Evolutionary conservation across 2,888 invertebrate species (phyloP), one percentile per base, ranked within the genome.

Genomic region (Teinopalpus imperialis): DNA sequence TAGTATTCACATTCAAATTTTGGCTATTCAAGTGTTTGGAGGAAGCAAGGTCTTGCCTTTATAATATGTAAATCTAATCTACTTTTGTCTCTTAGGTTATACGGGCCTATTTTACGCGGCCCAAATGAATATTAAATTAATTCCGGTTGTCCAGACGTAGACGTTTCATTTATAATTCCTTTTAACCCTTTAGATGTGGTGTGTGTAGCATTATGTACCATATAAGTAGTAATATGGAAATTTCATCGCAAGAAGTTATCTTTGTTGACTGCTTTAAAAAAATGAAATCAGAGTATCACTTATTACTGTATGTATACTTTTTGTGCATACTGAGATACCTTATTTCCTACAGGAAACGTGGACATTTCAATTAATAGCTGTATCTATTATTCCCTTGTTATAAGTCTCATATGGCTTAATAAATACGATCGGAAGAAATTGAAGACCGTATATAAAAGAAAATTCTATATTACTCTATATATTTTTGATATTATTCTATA

Each of bases 101-200:
- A 61, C 65, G 61, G 61, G 63, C 58, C 52, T 43, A 41, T 45
- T 46, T 53, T 60, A 65, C 66, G 63, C 63, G 53, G 51, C 54
- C 48, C 51, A 49, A 57, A 63, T 71, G 64, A 71, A 70, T 69
- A 68, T 66, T 70, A 68, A 59, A 78, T 74, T 67, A 66, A 61
- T 64, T 62, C 66, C 58, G 41, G 48, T 43, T 64, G 62, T 54
- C 59, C 63, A 66, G 56, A 51, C 55, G 51, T 47, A 57, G 54
- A 56, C 58, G 48, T 50, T 53, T 67, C 57, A 75, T 80, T 69
- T 74, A 61, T 59, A 66, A 79, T 78, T 78, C 78, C 54, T 64
- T 79, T 78, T 76, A 69, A 66, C 63, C 62, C 58, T 42, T 42
- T 49, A 43, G 54, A 53, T 55, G 54, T 14, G 37, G 7, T 13